These are phyloP conservation scores for Streblospio benedicti DNA, from an alignment of 1,140 invertebrate genomes.

Conservation along the genomic window DNA sequence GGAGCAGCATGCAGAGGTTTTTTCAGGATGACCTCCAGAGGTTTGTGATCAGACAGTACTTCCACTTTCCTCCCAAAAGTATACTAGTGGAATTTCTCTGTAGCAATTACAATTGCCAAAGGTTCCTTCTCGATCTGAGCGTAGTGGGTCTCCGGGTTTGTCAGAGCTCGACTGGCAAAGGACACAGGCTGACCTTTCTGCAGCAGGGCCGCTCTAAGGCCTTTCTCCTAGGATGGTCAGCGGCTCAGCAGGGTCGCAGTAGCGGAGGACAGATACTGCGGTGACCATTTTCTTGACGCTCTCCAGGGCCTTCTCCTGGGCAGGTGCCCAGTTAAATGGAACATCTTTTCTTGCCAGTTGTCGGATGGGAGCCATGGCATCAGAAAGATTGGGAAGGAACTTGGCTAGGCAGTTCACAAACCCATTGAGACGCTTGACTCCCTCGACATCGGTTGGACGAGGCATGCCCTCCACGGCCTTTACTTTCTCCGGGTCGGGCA, in stretches of 20 bases:
- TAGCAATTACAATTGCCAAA: conserved; percentile 47
- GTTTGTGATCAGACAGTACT: conserved; percentile 36
- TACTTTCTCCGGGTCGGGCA: conserved; percentile 38
- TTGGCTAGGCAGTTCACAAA: conserved; percentile 22
- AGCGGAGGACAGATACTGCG: conserved; percentile 21
- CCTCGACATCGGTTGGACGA: conserved; percentile 17
- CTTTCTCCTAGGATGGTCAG: no score
- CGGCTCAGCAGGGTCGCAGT: conserved; percentile 22
- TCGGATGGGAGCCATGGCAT: neutral
- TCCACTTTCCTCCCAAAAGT: conserved; percentile 34
- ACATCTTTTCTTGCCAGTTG: neutral
- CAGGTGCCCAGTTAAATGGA: neutral
- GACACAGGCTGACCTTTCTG: conserved; percentile 46
- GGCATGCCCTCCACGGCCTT: conserved; percentile 27
- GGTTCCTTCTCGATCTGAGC: conserved; percentile 49
- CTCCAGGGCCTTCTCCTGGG: conserved; percentile 13
- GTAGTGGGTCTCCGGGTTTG: conserved; percentile 43
- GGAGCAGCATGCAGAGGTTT: conserved; percentile 42
- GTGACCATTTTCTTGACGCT: conserved; percentile 20
- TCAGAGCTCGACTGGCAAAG: conserved; percentile 45
- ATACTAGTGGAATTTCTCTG: conserved; percentile 41
- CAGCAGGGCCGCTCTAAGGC: conserved; percentile 40
- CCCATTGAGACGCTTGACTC: conserved; percentile 21
- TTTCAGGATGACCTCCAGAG: conserved; percentile 38
- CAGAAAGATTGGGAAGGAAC: conserved; percentile 16